Percentiles rank a stretch among this genome's conserved stretches.
phyloP scores from a whole-genome alignment of 1,140 invertebrate species.

The Leptinotarsa undecemlineata region DNA sequence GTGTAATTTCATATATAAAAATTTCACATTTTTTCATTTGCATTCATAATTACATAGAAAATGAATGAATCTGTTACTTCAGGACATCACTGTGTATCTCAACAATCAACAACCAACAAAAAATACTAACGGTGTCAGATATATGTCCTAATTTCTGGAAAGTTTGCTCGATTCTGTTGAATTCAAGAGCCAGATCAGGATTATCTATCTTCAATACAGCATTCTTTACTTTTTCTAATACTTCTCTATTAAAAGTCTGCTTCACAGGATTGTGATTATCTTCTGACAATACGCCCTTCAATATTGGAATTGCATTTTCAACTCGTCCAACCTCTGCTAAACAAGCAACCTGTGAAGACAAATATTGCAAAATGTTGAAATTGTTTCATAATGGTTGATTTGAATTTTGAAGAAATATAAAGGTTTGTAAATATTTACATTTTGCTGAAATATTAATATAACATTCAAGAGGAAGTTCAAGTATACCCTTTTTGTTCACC shows the following conservation, averaged over 20 bases:
- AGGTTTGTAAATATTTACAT: too few species aligned
- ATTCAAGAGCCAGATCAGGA: constrained; percentile 54
- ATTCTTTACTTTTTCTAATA: constrained; percentile 57
- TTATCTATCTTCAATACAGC: constrained; percentile 49
- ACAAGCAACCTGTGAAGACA: constrained; percentile 57
- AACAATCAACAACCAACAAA: neutral
- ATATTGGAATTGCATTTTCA: constrained; percentile 67
- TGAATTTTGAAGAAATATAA: too few species aligned
- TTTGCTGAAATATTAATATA: too few species aligned
- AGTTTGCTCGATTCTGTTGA: constrained; percentile 55
- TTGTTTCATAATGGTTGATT: too few species aligned
- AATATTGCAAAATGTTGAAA: too few species aligned
- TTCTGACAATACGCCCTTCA: constrained; percentile 62
- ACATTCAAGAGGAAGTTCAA: too few species aligned
- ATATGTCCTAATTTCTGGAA: constrained; percentile 56
- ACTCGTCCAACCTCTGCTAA: constrained; percentile 64
- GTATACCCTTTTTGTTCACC: too few species aligned
- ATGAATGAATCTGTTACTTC: too few species aligned
- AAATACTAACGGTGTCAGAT: constrained; percentile 49
- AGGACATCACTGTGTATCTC: too few species aligned
- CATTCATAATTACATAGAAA: too few species aligned
- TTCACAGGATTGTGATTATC: constrained; percentile 59
- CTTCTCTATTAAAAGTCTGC: constrained; percentile 59
- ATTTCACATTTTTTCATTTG: neutral
- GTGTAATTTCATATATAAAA: constrained; percentile 9